Conservation (phyloP, 2,797 vertebrate species). For the Eulemur coronatus region DNA sequence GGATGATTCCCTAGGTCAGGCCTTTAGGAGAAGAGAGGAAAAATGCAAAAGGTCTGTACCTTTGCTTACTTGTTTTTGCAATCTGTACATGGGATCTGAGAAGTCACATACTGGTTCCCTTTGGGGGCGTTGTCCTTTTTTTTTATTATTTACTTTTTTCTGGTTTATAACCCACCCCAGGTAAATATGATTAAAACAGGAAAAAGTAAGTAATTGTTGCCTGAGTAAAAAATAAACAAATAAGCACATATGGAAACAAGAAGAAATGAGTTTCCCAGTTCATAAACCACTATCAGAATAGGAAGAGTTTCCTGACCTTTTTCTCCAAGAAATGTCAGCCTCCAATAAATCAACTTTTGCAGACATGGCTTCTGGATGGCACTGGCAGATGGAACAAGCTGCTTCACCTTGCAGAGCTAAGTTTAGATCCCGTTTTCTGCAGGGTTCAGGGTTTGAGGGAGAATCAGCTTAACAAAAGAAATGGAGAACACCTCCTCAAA, state of each 20-base stretch:
- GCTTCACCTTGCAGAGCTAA: neutral
- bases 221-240: neutral
- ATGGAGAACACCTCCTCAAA: neutral
- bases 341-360: neutral
- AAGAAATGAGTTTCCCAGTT: neutral
- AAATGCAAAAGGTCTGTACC: neutral
- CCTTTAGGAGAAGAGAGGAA: neutral
- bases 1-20: neutral
- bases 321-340: slow-evolving; percentile 20
- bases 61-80: slow-evolving; percentile 27
- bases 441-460: neutral
- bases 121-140: neutral
- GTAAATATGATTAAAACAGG: neutral
- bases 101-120: neutral
- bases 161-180: neutral
- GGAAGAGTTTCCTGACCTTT: neutral
- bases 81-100: neutral
- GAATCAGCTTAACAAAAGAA: slow-evolving; percentile 3
- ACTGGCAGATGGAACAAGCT: neutral
- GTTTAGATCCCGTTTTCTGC: neutral
- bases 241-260: neutral
- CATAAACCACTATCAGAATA: neutral
- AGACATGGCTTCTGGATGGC: neutral
- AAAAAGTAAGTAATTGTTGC: neutral
- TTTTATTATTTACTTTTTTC: neutral